phyloP scores from a whole-genome alignment of 1,140 invertebrate genomes.

The Drosophila kohkoa region DNA sequence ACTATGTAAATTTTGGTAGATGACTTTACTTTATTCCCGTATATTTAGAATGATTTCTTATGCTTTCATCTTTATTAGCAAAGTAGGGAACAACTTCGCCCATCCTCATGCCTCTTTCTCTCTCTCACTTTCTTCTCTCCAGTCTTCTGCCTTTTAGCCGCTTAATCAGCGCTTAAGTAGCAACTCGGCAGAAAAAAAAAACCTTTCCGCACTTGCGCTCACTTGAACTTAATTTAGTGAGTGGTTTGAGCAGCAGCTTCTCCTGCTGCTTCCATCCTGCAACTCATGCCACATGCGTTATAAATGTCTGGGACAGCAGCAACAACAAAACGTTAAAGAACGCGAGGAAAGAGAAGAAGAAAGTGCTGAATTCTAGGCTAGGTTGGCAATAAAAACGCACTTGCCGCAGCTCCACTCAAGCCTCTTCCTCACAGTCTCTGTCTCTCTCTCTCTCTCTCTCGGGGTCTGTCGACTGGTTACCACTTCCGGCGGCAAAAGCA shows the following conservation, averaged over 20 bases:
- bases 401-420: slow-evolving; percentile 28
- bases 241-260: slow-evolving; percentile 41
- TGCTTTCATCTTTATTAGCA: neutral
- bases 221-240: slow-evolving; percentile 58
- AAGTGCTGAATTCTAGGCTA: slow-evolving; percentile 24
- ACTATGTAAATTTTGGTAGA: no score
- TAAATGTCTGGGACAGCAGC: slow-evolving; percentile 36
- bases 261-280: neutral
- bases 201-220: slow-evolving; percentile 54
- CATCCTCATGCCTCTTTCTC: neutral
- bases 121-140: neutral
- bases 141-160: slow-evolving; percentile 5
- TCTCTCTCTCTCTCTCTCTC: neutral
- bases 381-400: slow-evolving; percentile 57
- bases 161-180: slow-evolving; percentile 56
- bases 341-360: slow-evolving; percentile 1
- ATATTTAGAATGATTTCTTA: neutral
- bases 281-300: slow-evolving; percentile 19
- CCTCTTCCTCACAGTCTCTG: neutral
- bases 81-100: neutral
- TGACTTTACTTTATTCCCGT: no score
- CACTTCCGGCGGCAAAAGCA: slow-evolving; percentile 58
- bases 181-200: slow-evolving; percentile 42
- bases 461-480: slow-evolving; percentile 39
- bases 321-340: slow-evolving; percentile 1